A percentile compares a stretch with the other conserved stretches of the same genome.
These are phyloP conservation scores for Ceramica pisi DNA, from an alignment of 2,888 invertebrate genomes.

Conservation along the genomic window DNA sequence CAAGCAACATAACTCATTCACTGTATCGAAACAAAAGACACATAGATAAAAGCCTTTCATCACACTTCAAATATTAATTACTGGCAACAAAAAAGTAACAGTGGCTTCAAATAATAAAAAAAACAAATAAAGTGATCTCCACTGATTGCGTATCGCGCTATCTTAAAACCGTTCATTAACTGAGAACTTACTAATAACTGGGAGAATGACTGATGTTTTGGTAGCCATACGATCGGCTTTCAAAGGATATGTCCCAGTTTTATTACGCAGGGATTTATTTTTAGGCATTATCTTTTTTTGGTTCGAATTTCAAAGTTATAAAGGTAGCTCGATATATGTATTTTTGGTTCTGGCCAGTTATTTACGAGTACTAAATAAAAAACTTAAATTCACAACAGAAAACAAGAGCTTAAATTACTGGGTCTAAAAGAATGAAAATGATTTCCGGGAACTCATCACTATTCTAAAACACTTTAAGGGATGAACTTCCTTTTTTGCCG, in stretches of 20 bases:
- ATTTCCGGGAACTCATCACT: neutral
- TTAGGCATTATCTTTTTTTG: neutral
- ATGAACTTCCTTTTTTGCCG: neutral
- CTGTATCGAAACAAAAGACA: neutral
- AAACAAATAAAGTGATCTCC: slow-evolving; percentile 45
- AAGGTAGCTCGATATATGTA: no score
- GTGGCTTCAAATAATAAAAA: slow-evolving; percentile 28
- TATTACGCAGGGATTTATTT: slow-evolving; percentile 14
- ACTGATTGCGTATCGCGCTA: slow-evolving; percentile 57
- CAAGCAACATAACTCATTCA: neutral
- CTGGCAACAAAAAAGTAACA: slow-evolving; percentile 34
- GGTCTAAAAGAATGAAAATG: no score
- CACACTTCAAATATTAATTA: slow-evolving; percentile 28
- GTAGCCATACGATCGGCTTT: slow-evolving; percentile 27
- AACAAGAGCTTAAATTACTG: no score
- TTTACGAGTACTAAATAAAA: no score
- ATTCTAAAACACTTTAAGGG: neutral
- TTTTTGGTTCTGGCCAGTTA: no score
- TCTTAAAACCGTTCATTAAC: slow-evolving; percentile 69
- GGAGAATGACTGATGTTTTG: slow-evolving; percentile 65
- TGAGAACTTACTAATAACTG: slow-evolving; percentile 70
- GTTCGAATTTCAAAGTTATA: slow-evolving; percentile 36
- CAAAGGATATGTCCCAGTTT: slow-evolving; percentile 32
- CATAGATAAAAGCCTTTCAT: slow-evolving; percentile 15
- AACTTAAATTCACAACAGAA: no score